A percentile compares a stretch with the other conserved stretches of the same genome.
Evolutionary conservation across 2,888 invertebrate genomes (phyloP).

Genomic region (Icerya purchasi): DNA sequence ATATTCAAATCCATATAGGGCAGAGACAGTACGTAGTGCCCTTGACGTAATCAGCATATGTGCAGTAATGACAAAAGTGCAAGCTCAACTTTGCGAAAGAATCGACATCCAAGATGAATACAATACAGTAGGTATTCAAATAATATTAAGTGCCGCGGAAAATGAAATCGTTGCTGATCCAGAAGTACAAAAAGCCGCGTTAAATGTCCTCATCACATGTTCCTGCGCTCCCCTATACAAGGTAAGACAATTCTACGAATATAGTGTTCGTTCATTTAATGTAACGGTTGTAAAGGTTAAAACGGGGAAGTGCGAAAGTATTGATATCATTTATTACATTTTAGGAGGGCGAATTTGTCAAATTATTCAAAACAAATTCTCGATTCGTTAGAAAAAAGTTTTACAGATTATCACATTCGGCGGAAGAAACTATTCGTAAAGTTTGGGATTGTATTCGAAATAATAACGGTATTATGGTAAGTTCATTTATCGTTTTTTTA

Average conservation of each 20-base stretch:
- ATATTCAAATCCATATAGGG: too few species aligned
- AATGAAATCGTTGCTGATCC: slow-evolving; percentile 77
- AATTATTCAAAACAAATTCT: neutral
- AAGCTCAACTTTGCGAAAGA: slow-evolving; percentile 42
- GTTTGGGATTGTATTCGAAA: slow-evolving; percentile 86
- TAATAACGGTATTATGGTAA: slow-evolving; percentile 89
- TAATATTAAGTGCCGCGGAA: slow-evolving; percentile 67
- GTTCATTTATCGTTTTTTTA: slow-evolving; percentile 14
- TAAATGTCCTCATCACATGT: slow-evolving; percentile 78
- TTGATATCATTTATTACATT: neutral
- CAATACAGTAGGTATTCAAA: slow-evolving; percentile 55
- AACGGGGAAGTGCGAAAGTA: too few species aligned
- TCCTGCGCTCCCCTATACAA: slow-evolving; percentile 56
- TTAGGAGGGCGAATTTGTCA: neutral
- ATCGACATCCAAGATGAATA: slow-evolving; percentile 56
- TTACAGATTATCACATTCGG: neutral
- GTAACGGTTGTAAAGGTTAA: too few species aligned
- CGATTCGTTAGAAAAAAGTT: neutral
- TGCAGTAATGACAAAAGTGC: slow-evolving; percentile 66
- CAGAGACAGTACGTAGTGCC: slow-evolving; percentile 60
- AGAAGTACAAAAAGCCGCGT: slow-evolving; percentile 76
- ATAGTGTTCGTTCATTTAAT: too few species aligned
- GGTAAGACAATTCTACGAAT: too few species aligned
- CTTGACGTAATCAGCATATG: slow-evolving; percentile 77
- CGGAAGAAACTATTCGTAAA: slow-evolving; percentile 67